Base-by-base conservation (phyloP, 1,140 invertebrate genomes). In the Pomacea maculata region DNA sequence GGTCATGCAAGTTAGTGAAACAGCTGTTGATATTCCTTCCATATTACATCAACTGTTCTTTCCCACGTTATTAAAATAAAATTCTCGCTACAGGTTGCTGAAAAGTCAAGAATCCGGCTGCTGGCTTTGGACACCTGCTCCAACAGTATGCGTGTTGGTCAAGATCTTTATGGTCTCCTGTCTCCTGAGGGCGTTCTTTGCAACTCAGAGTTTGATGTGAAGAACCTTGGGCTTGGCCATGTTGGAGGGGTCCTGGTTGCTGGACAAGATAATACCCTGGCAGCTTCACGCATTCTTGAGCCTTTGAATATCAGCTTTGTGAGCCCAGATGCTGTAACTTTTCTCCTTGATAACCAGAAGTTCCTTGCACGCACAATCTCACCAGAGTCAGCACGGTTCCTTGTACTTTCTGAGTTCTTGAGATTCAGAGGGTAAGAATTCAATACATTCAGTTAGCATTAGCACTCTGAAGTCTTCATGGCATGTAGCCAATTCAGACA, bases 291-390 rank as follows among this genome's bases (percentile, higher is more conserved):
- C 45, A 84, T 90, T 15, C 80, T 89, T 19, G 77, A 86, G 29
- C 84, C 85, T 9, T 21, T 70, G 73, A 81, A 81, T 64, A 84
- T 89, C 5, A 85, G 86, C 10, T 85, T 87, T 55, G 94, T 96
- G 83, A 95, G 95, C 61, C 95, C 95, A 89, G 95, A 94, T 11
- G 94, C 95, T 4, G 95, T 63, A 95, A 94, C 78, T 94, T 95
- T 88, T 95, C 95, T 89, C 93, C 93, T 83, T 92, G 94, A 84
- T 96, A 94, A 91, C 94, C 94, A 79, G 29, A 12, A 71, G 70
- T 95, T 95, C 85, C 96, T 96, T 91, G 92, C 96, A 75, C 92
- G 95, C 15, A 95, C 96, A 5, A 95, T 96, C 45, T 95, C 95
- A 19, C 95, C 95, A 0, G 95, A 96, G 91, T 94, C 94, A 83